These are phyloP conservation scores for Conopomorpha cramerella DNA, from an alignment of 1,140 invertebrate species.

Conservation along the genomic window DNA sequence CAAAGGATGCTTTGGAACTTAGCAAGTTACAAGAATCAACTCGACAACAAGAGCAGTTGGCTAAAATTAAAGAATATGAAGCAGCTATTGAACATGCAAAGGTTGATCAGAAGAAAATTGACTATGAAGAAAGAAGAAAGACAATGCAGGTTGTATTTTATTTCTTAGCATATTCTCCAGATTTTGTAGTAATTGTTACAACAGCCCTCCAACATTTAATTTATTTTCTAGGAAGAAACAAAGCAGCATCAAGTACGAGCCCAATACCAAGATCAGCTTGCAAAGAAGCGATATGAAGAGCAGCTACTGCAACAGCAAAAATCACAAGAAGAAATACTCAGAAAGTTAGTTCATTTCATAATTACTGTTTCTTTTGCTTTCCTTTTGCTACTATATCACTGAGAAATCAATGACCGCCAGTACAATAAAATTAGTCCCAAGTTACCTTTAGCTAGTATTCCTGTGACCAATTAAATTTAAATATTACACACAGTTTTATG, in stretches of 20 bases:
- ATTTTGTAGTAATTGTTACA: no score
- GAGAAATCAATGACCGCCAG: no score
- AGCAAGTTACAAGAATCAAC: conserved; percentile 92
- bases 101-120: conserved; percentile 82
- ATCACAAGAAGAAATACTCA: conserved; percentile 92
- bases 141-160: conserved; percentile 68
- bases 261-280: conserved; percentile 96
- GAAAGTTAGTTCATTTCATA: conserved; percentile 63
- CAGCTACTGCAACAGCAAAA: conserved; percentile 89
- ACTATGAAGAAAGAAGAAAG: conserved; percentile 92
- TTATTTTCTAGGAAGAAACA: conserved; percentile 77
- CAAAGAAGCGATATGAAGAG: conserved; percentile 95
- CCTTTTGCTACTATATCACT: no score
- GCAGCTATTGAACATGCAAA: conserved; percentile 90
- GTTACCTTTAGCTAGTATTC: no score
- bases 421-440: no score
- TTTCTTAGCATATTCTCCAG: no score
- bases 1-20: conserved; percentile 92
- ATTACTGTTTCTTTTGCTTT: no score
- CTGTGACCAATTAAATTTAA: no score
- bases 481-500: no score
- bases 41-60: conserved; percentile 82
- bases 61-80: conserved; percentile 91
- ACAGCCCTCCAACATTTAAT: no score
- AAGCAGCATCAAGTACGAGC: conserved; percentile 92